Conservation (phyloP, 2,113 vertebrate genomes). For the Rhea americana region DNA sequence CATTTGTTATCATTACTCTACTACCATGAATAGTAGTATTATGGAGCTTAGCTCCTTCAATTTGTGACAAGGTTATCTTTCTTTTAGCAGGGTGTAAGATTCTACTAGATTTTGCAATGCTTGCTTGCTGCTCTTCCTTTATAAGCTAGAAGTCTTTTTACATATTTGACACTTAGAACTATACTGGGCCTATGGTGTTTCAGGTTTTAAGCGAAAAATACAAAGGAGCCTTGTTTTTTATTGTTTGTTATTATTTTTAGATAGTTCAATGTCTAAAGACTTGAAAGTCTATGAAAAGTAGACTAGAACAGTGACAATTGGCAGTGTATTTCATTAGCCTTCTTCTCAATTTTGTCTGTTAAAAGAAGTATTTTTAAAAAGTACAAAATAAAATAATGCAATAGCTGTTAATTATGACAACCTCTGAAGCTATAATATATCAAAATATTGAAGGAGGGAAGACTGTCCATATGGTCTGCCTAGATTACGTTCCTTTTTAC, state of each 20-base stretch:
- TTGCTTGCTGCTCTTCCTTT: not conserved
- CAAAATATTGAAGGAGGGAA: rapidly evolving
- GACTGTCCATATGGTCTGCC: not conserved
- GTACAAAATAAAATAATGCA: not conserved
- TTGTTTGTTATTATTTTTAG: not conserved
- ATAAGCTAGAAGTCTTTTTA: too few relatives aligned
- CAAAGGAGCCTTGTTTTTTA: not conserved
- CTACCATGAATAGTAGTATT: too few relatives aligned
- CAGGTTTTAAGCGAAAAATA: not conserved
- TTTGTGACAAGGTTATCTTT: not conserved
- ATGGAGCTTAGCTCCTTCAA: not conserved
- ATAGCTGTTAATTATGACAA: rapidly evolving
- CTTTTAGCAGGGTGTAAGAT: not conserved
- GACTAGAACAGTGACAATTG: not conserved
- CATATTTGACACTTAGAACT: too few relatives aligned
- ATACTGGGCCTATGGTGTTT: not conserved
- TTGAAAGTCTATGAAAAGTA: not conserved
- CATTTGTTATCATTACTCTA: not conserved
- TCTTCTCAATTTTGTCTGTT: not conserved
- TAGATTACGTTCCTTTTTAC: not conserved
- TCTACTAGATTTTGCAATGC: not conserved
- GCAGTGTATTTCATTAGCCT: not conserved
- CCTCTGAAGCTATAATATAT: not conserved
- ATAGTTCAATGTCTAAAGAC: not conserved
- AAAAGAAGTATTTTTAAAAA: not conserved